Base-by-base conservation (phyloP, 2,113 vertebrate genomes). In the Equus quagga region DNA sequence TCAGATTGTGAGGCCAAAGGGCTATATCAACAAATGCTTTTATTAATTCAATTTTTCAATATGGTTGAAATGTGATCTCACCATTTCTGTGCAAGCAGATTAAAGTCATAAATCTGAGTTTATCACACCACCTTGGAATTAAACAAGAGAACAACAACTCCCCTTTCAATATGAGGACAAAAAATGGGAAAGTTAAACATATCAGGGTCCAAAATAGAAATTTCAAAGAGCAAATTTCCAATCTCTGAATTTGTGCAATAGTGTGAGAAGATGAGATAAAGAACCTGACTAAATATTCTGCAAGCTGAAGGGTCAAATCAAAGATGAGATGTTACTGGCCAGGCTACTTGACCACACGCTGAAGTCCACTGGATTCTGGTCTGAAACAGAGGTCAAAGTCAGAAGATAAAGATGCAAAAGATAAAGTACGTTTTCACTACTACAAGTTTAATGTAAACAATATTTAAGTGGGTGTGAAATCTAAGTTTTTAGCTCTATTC, bases 51-150 rank as follows among this genome's bases (percentile, higher is more conserved):
- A 26, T 92, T 92, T 97, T 97, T 98, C 96, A 97, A n/a, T 79
- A 65, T 88, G 70, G 64, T 58, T 92, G 28, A 97, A 96, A 97
- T 90, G 56, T 60, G 54, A 87, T 72, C 65, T 97, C 92, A 72
- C 86, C 89, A 86, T 96, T 97, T 93, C 64, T 82, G 81, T 89
- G 31, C 60, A 93, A 91, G 60, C n/a, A 88, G 93, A 97, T 97
- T 97, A 96, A 97, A 98, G 81, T 90, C 70, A 97, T 97, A 98
- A 93, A 97, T 98, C 81, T 94, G 91, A 87, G 51, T 97, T 94
- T 97, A 96, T 95, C 84, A 96, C 21, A 85, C n/a, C n/a, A 95
- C 81, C 54, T 97, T 96, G 65, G 65, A 87, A 91, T 93, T 90
- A 92, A 89, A 51, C 78, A 94, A 92, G 93, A 83, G 89, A 94